These are phyloP conservation scores for Spinibarbus caldwelli DNA, from an alignment of 2,797 vertebrate species.

Conservation along the genomic window DNA sequence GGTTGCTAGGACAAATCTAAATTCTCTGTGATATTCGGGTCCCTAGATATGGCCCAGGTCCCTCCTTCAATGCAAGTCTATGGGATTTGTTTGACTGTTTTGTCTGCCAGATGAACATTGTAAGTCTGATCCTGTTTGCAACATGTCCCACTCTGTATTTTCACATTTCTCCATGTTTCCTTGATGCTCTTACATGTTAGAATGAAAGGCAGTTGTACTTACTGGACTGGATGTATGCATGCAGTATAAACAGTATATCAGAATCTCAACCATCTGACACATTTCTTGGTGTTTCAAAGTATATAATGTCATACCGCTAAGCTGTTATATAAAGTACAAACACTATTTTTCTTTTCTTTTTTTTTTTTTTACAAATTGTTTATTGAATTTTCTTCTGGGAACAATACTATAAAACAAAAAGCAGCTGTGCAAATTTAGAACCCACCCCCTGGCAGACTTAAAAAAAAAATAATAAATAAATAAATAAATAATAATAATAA, in stretches of 20 bases:
- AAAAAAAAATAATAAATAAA: too few species aligned
- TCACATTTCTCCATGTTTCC: not conserved
- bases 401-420: too few species aligned
- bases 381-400: too few species aligned
- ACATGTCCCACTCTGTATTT: not conserved
- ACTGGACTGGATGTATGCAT: not conserved
- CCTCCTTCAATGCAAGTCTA: not conserved
- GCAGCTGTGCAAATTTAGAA: too few species aligned
- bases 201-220: not conserved
- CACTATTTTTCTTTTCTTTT: too few species aligned
- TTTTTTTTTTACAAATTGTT: too few species aligned
- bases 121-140: constrained; percentile 1
- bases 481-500: too few species aligned
- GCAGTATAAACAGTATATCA: not conserved
- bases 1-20: not conserved
- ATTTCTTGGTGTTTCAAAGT: not conserved
- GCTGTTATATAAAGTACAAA: not conserved
- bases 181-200: not conserved
- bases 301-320: not conserved
- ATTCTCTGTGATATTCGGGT: not conserved
- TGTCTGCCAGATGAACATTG: not conserved
- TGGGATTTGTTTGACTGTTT: not conserved
- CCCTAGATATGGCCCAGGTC: not conserved
- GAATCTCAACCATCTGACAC: not conserved
- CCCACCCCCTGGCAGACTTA: too few species aligned